Base-by-base conservation (phyloP, 2,113 vertebrate species). In the Onychorhynchus coronatus region DNA sequence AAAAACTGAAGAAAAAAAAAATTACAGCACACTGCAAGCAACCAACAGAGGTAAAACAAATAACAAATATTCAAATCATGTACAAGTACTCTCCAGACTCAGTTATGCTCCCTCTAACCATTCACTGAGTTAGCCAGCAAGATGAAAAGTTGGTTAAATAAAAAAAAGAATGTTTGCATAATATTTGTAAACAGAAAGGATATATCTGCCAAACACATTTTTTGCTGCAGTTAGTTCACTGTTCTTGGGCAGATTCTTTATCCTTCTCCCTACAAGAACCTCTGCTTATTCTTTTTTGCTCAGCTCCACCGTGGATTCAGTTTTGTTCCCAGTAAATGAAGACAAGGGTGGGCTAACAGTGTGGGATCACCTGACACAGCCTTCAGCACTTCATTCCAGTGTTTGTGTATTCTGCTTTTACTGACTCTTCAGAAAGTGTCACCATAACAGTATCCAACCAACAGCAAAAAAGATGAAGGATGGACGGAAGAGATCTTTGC, bases 141-240 rank as follows among this genome's bases (percentile, higher is more conserved):
- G 76, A 94, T 88, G 65, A 97, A 96, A 94, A 93, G 82, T 61
- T 80, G 65, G 19, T 77, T 87, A 31, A 85, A 95, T 59, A 91
- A 42, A 49, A 41, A 77, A 84, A 71, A 85, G 70, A 65, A 49
- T n/a, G 13, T 59, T 83, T 92, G 56, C 65, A 78, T 71, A 73
- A 31, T 92, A 78, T 88, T 91, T 76, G 74, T 78, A 96, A 97
- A 92, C 68, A 92, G 53, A 91, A 92, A 35, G 14, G 8, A 17
- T 49, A 6, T 41, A 65, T 75, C 16, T 52, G 88, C 88, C 91
- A 96, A 93, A 84, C 0, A 0, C 7, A 50, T 81, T 80, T 80
- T 93, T 86, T 85, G 33, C 49, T 92, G 70, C 52, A 72, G 56
- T 80, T 86, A 68, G 33, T 59, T 88, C 63, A 47, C 50, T 30